A percentile compares a stretch with the other conserved stretches of the same genome.
These are phyloP conservation scores for Nephotettix cincticeps DNA, from an alignment of 1,140 invertebrate species.

Conservation along the genomic window DNA sequence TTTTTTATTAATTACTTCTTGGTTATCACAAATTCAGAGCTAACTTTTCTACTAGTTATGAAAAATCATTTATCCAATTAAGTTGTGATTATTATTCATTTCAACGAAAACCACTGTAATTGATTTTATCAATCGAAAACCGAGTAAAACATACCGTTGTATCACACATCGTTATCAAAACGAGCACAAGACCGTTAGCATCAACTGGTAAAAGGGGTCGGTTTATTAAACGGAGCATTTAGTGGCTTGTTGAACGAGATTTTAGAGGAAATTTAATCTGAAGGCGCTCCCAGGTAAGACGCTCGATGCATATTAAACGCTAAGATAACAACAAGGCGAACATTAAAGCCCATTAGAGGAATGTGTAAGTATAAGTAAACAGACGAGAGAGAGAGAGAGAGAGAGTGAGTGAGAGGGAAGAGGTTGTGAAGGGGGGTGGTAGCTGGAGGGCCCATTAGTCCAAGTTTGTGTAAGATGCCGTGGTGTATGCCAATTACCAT, in stretches of 20 bases:
- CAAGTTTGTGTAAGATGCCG: conserved; percentile 5
- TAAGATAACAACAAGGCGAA: conserved; percentile 14
- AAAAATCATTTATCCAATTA: too few relatives aligned
- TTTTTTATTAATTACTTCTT: too few relatives aligned
- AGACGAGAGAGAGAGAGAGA: neutral
- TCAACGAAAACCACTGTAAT: too few relatives aligned
- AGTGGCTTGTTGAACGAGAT: neutral
- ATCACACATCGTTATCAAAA: too few relatives aligned
- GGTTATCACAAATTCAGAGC: too few relatives aligned
- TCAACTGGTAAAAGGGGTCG: too few relatives aligned
- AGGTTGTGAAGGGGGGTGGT: neutral
- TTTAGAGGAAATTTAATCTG: conserved; percentile 11
- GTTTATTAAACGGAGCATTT: too few relatives aligned
- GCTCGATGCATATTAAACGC: conserved; percentile 13
- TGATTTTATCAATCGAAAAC: too few relatives aligned
- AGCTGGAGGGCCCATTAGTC: neutral
- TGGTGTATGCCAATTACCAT: conserved; percentile 11
- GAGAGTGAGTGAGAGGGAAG: neutral
- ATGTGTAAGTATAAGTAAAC: conserved; percentile 18
- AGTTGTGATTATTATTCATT: too few relatives aligned
- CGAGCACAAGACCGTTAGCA: too few relatives aligned
- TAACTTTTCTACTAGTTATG: too few relatives aligned
- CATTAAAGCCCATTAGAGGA: conserved; percentile 20
- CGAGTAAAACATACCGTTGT: too few relatives aligned
- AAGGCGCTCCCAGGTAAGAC: neutral